A percentile compares a stretch with the other conserved stretches of the same genome.
These are phyloP conservation scores for Capitulum mitella DNA, from an alignment of 2,888 invertebrate genomes.

Conservation along the genomic window DNA sequence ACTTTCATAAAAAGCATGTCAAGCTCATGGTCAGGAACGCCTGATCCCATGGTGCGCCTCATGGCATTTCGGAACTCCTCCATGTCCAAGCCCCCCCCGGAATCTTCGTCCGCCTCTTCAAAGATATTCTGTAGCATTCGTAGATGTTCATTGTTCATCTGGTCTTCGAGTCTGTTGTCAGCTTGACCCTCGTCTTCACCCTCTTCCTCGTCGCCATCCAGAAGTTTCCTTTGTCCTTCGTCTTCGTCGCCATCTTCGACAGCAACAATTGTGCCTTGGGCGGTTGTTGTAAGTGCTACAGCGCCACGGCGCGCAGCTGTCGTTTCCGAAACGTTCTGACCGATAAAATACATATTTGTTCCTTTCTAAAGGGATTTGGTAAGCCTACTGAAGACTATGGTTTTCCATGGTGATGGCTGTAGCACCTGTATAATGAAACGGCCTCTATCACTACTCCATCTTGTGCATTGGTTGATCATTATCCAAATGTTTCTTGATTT, in stretches of 20 bases:
- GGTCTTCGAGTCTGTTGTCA: background rate
- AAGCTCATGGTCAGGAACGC: constrained; percentile 24
- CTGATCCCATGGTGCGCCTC: background rate
- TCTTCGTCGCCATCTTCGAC: background rate
- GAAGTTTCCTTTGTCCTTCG: background rate
- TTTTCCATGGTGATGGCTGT: no score
- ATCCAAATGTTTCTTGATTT: no score
- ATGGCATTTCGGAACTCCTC: constrained; percentile 5
- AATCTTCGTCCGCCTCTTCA: constrained; percentile 1
- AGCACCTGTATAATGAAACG: no score
- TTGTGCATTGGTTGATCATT: no score
- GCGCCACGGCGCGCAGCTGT: background rate
- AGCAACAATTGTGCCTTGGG: background rate
- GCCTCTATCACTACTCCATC: no score
- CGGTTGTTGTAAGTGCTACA: background rate
- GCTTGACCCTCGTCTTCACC: background rate
- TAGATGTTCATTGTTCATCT: constrained; percentile 5
- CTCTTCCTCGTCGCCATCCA: background rate
- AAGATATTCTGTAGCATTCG: background rate
- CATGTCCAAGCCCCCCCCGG: background rate
- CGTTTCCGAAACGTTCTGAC: background rate
- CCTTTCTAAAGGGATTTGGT: no score
- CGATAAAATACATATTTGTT: background rate
- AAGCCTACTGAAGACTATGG: no score
- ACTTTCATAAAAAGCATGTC: constrained; percentile 36